Base-by-base conservation (phyloP, 2,113 vertebrate species). In the Cacatua alba region DNA sequence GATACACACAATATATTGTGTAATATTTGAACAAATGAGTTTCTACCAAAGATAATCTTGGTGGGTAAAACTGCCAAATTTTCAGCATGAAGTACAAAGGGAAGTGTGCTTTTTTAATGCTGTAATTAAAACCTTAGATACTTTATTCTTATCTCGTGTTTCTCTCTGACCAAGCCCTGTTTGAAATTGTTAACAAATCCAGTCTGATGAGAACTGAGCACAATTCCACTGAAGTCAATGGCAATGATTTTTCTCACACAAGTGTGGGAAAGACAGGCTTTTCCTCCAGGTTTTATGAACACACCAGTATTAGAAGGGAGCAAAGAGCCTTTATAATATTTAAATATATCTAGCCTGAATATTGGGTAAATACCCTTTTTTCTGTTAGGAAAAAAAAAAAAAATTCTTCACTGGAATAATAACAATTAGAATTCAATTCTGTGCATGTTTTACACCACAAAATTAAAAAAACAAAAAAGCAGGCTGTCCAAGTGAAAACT, bases 11-110 rank as follows among this genome's bases (percentile, higher is more conserved):
- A 23, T 51, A 74, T 79, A 94, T 94, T 82, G 46, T 75, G 31
- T 71, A 95, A 95, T 82, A 82, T 82, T 93, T 63, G 39, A 86
- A 93, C 82, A 96, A 96, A 96, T 94, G 18, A 70, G 62, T 94
- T 96, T 93, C 82, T 94, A 88, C 46, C 83, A 71, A 83, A 52
- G 63, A 89, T 52, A 74, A 91, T 88, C 49, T 81, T 81, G 39
- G 69, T 63, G 48, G 51, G 49, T 51, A 92, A 95, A 79, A 84
- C 15, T 84, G 88, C 52, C 88, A 84, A n/a, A 82, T 82, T 85
- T 93, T 94, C 57, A 51, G 33, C 44, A 64, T 25, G 49, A 88
- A 75, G 23, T 51, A 91, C 31, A 85, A 43, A 65, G 53, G 57
- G 51, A 37, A 43, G 29, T 53, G 65, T 65, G 43, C 3, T 57